Evolutionary conservation across 2,797 vertebrate genomes (phyloP).

Genomic region (Pygocentrus nattereri): DNA sequence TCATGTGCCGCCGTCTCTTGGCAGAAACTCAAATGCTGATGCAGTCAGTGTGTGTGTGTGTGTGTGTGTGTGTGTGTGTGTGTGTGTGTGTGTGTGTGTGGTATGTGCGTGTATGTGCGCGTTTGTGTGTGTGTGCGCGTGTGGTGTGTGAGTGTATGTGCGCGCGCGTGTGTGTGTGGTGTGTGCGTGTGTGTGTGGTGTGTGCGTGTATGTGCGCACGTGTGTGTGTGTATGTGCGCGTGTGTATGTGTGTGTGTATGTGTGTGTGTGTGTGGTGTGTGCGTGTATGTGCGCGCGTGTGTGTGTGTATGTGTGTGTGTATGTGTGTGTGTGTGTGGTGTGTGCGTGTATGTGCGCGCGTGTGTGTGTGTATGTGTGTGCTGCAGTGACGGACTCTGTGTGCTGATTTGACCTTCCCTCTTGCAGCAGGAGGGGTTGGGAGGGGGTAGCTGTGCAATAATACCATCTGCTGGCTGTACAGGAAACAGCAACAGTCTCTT

Average conservation of each 20-base stretch:
- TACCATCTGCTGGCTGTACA: constrained; percentile 71
- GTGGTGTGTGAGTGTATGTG: constrained; percentile 45
- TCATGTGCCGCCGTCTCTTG: constrained; percentile 76
- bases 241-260: constrained; percentile 30
- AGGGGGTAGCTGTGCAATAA: constrained; percentile 62
- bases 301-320: constrained; percentile 39
- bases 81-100: constrained; percentile 43
- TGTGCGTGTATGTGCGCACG: too few species aligned
- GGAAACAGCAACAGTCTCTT: not conserved
- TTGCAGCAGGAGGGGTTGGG: constrained; percentile 47
- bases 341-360: constrained; percentile 53
- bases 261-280: constrained; percentile 42
- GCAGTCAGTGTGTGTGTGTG: constrained; percentile 68
- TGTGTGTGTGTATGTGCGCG: constrained; percentile 45
- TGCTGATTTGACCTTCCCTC: constrained; percentile 77
- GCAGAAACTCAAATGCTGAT: constrained; percentile 82
- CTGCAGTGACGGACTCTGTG: constrained; percentile 80
- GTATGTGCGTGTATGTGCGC: constrained; percentile 45
- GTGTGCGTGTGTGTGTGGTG: too few species aligned
- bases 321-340: constrained; percentile 39
- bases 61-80: constrained; percentile 34
- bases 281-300: constrained; percentile 39
- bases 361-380: constrained; percentile 48
- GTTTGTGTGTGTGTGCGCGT: constrained; percentile 30
- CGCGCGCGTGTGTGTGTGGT: too few species aligned